Evolutionary conservation across 2,113 vertebrate genomes (phyloP), one percentile per base, ranked within the genome.

Genomic region (Mesembrinibis cayennensis): DNA sequence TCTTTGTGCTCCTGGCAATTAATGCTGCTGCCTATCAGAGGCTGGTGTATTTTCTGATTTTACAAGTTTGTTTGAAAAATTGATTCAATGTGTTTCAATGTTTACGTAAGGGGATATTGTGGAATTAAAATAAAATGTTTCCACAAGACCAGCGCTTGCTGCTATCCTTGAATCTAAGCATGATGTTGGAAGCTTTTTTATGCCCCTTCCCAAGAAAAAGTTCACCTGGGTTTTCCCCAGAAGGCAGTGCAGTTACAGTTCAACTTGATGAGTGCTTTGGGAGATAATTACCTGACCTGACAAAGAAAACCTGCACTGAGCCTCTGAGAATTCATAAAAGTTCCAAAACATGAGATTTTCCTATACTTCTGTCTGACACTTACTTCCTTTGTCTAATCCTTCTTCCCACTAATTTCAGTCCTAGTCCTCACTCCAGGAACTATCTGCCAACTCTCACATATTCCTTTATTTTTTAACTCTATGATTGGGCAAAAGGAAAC

Each of bases 1-100:
- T 98, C 98, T 98, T 98, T 98, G 98, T 98, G 95, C 94, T 97
- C 76, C 97, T 82, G 90, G 97, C 93, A 96, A 95, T 97, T 97
- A 98, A 96, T 89, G 96, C 79, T 93, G 91, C 96, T 93, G 66
- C 91, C 96, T 89, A 96, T 93, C 96, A 97, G 94, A 93, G 92
- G 83, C 86, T 44, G 20, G 88, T 96, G 92, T 93, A 89, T 95
- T 98, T 98, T 98, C 92, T 29, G 71, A 81, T 95, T 98, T 98
- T 96, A 95, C 91, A 96, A 92, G 95, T 96, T 96, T 90, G 82
- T 93, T 95, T 96, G 96, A 97, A 96, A 98, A 98, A 97, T 96
- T 90, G 94, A 78, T 97, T 97, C 96, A 97, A 27, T 90, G 94
- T 98, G 97, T 96, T 96, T 96, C 94, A 92, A 58, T 98, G 93